These are phyloP conservation scores for Phortica variegata DNA, from an alignment of 1,140 invertebrate species.

Conservation along the genomic window DNA sequence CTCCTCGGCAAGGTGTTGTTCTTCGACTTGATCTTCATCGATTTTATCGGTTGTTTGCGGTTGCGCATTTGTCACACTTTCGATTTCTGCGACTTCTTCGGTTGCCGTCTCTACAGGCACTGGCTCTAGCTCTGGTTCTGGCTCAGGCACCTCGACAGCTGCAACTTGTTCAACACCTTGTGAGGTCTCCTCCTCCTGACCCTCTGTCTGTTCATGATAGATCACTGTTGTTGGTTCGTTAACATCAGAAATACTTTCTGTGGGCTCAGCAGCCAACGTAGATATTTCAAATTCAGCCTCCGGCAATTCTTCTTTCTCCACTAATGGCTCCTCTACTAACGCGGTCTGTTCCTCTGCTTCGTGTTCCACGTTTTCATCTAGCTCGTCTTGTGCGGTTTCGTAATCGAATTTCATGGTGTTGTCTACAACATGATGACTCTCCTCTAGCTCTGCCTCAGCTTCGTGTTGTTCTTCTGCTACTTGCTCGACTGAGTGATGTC, in stretches of 20 bases:
- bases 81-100: conserved; percentile 23
- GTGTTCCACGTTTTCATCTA: conserved; percentile 4
- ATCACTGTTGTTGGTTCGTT: conserved; percentile 9
- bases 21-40: conserved; percentile 15
- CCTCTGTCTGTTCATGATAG: conserved; percentile 8
- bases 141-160: conserved; percentile 14
- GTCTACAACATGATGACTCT: conserved; percentile 16
- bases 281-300: conserved; percentile 12
- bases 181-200: background rate
- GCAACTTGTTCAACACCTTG: conserved; percentile 1
- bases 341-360: conserved; percentile 1
- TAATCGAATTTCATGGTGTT: conserved; percentile 56
- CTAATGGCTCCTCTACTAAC: background rate
- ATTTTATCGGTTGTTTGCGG: conserved; percentile 17
- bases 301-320: background rate
- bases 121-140: conserved; percentile 10
- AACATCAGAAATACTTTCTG: conserved; percentile 8
- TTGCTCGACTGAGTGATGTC: conserved; percentile 1
- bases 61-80: conserved; percentile 6
- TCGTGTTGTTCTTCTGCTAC: conserved; percentile 35
- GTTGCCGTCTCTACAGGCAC: conserved; percentile 12
- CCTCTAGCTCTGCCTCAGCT: conserved; percentile 20
- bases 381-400: conserved; percentile 28
- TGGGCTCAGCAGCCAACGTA: conserved; percentile 8
- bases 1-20: background rate